These are phyloP conservation scores for Drosophila merina DNA, from an alignment of 2,888 invertebrate genomes.

Conservation along the genomic window DNA sequence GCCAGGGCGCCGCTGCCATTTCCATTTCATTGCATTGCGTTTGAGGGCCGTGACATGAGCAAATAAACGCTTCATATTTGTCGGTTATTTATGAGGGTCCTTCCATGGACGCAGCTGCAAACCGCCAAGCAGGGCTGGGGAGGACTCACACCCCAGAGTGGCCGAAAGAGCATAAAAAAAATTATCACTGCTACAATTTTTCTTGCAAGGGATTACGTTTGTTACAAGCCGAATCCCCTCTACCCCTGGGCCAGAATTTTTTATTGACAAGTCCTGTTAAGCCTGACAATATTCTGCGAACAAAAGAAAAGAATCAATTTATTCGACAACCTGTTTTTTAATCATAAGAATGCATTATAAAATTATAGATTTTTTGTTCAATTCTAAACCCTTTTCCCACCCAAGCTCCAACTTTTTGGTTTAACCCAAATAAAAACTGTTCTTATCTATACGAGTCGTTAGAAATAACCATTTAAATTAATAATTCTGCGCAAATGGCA, in stretches of 20 bases:
- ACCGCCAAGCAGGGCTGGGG: conserved; percentile 29
- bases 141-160: no score
- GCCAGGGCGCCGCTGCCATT: conserved; percentile 17
- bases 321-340: conserved; percentile 27
- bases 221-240: conserved; percentile 49
- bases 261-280: conserved; percentile 67
- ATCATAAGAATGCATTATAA: conserved; percentile 7
- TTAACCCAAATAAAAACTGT: conserved; percentile 15
- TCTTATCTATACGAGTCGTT: conserved; percentile 31
- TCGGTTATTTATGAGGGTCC: conserved; percentile 80
- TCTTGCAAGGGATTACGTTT: conserved; percentile 74
- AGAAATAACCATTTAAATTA: conserved; percentile 69
- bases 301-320: conserved; percentile 33
- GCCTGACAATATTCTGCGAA: conserved; percentile 68
- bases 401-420: not conserved
- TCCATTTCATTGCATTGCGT: conserved; percentile 63
- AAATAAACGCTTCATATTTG: conserved; percentile 80
- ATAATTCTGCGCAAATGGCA: conserved; percentile 67
- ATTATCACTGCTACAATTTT: conserved; percentile 72
- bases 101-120: conserved; percentile 70
- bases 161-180: conserved; percentile 43
- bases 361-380: not conserved
- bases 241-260: conserved; percentile 1
- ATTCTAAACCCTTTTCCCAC: not conserved
- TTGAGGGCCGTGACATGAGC: conserved; percentile 77